Conservation (phyloP, 2,113 vertebrate species). For the Coryphaenoides rupestris region DNA sequence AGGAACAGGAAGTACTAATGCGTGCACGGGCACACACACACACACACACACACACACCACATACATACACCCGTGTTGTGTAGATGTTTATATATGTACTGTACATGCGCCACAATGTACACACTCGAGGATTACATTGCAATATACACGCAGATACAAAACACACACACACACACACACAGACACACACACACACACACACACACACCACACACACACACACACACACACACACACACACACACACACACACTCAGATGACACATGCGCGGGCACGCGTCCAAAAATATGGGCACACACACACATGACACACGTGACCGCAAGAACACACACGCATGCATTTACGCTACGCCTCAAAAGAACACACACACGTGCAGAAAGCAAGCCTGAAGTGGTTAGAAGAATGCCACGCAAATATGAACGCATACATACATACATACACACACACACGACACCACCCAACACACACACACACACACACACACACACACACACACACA, state of each 20-base stretch:
- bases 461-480: no score
- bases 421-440: no score
- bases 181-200: background rate
- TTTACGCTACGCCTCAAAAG: background rate
- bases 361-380: background rate
- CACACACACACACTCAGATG: no score
- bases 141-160: background rate
- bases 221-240: no score
- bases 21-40: slow-evolving; percentile 6
- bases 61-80: slow-evolving; percentile 27
- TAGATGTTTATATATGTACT: no score
- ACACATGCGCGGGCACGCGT: no score
- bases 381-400: background rate
- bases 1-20: slow-evolving; percentile 13
- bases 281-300: no score
- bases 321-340: background rate
- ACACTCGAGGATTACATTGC: slow-evolving; percentile 27
- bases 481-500: no score
- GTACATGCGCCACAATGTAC: no score
- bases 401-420: no score
- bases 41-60: slow-evolving; percentile 6
- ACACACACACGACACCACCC: no score
- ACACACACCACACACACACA: no score
- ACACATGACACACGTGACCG: background rate
- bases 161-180: slow-evolving; percentile 6